phyloP scores from a whole-genome alignment of 2,113 vertebrate genomes.

The Pygoscelis antarcticus region DNA sequence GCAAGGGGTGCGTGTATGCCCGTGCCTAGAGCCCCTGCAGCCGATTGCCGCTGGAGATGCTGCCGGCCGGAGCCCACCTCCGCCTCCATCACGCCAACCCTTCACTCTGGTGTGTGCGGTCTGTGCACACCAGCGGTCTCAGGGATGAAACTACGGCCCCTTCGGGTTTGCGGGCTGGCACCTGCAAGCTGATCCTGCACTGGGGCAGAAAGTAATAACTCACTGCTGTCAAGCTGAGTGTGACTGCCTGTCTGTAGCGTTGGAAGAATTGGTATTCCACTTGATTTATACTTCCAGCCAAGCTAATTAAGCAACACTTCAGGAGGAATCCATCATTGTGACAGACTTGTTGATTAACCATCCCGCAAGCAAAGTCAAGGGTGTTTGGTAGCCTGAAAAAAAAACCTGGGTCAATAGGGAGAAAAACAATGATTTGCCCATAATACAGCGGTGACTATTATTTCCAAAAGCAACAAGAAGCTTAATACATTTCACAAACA shows the following conservation, averaged over 20 bases:
- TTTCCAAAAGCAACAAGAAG: constrained; percentile 1
- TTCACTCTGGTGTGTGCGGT: fast-evolving
- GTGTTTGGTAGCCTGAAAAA: constrained; percentile 42
- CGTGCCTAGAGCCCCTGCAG: neutral
- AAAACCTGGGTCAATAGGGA: constrained; percentile 29
- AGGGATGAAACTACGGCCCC: neutral
- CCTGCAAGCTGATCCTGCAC: neutral
- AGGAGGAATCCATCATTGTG: constrained; percentile 77
- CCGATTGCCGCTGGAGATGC: fast-evolving
- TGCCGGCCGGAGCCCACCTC: neutral
- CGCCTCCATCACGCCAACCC: neutral
- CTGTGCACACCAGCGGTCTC: neutral
- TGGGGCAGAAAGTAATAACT: constrained; percentile 42
- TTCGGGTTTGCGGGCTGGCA: neutral
- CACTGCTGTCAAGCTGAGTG: constrained; percentile 26
- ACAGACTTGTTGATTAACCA: constrained; percentile 78
- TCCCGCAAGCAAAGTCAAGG: constrained; percentile 59
- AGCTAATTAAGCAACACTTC: constrained; percentile 79
- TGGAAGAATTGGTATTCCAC: constrained; percentile 47
- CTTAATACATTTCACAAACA: neutral
- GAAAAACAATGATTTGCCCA: neutral
- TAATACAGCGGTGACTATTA: neutral
- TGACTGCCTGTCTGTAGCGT: constrained; percentile 21
- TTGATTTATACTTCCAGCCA: constrained; percentile 71
- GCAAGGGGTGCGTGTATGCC: fast-evolving